Evolutionary conservation across 2,888 invertebrate species (phyloP).

Genomic region (Acleris laterana): DNA sequence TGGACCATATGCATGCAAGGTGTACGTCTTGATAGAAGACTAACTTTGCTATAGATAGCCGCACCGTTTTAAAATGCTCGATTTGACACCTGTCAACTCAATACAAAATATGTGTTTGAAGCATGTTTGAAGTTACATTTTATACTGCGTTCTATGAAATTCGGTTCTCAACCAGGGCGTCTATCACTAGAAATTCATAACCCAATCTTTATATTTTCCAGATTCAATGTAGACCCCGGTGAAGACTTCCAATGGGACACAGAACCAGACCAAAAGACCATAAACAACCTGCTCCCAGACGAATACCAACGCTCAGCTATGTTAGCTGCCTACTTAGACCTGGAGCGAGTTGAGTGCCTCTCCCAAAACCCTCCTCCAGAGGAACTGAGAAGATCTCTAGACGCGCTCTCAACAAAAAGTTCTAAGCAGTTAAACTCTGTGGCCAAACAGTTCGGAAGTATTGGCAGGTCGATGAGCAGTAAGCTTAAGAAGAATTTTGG

Average conservation of each 20-base stretch:
- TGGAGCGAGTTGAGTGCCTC: conserved; percentile 81
- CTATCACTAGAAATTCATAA: neutral
- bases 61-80: too few relatives aligned
- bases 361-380: conserved; percentile 70
- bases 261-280: conserved; percentile 81
- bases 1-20: too few relatives aligned
- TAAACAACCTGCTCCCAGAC: conserved; percentile 82
- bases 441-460: conserved; percentile 91
- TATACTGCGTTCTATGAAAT: too few relatives aligned
- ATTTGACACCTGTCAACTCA: too few relatives aligned
- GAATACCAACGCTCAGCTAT: conserved; percentile 86
- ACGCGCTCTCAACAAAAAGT: conserved; percentile 79
- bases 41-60: too few relatives aligned
- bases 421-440: conserved; percentile 91
- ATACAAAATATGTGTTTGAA: too few relatives aligned
- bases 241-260: conserved; percentile 89
- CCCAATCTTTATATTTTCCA: conserved; percentile 52
- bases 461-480: conserved; percentile 89
- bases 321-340: conserved; percentile 88
- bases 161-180: too few relatives aligned
- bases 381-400: conserved; percentile 72
- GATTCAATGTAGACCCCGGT: conserved; percentile 94
- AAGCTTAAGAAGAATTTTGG: conserved; percentile 88
- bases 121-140: too few relatives aligned
- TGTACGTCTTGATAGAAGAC: too few relatives aligned